A percentile compares a stretch with the other conserved stretches of the same genome.
Evolutionary conservation across 2,797 vertebrate species (phyloP).

Genomic region (Cottoperca gobio): DNA sequence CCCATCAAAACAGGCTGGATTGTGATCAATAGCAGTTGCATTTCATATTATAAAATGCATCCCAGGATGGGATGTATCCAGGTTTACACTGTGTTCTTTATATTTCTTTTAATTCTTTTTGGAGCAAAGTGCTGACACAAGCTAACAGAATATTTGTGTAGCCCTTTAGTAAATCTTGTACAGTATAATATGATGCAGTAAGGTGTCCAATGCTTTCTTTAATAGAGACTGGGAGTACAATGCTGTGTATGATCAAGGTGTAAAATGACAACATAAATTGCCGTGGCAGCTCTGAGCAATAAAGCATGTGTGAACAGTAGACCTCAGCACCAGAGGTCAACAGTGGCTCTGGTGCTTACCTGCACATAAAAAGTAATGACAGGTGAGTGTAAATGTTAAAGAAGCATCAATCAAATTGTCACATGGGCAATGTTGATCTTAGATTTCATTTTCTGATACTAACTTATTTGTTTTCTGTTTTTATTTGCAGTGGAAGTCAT

Average conservation of each 20-base stretch:
- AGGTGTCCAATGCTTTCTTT: constrained; percentile 1
- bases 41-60: not conserved
- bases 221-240: constrained; percentile 8
- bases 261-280: constrained; percentile 52
- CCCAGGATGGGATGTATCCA: too few species aligned
- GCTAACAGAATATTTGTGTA: not conserved
- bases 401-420: constrained; percentile 27
- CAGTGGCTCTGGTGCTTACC: constrained; percentile 32
- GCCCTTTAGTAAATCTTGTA: not conserved
- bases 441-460: not conserved
- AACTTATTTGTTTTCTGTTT: not conserved
- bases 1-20: not conserved
- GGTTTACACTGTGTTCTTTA: too few species aligned
- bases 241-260: constrained; percentile 35
- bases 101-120: not conserved
- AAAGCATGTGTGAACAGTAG: constrained; percentile 47
- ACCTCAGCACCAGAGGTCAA: constrained; percentile 37
- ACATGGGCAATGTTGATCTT: not conserved
- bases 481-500: not conserved
- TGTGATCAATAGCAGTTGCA: not conserved
- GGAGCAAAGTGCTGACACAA: not conserved
- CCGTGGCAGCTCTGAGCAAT: constrained; percentile 24
- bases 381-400: constrained; percentile 23
- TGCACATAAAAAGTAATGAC: constrained; percentile 53
- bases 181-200: not conserved